Base-by-base conservation (phyloP, 2,888 invertebrate genomes). In the Acheta domesticus region DNA sequence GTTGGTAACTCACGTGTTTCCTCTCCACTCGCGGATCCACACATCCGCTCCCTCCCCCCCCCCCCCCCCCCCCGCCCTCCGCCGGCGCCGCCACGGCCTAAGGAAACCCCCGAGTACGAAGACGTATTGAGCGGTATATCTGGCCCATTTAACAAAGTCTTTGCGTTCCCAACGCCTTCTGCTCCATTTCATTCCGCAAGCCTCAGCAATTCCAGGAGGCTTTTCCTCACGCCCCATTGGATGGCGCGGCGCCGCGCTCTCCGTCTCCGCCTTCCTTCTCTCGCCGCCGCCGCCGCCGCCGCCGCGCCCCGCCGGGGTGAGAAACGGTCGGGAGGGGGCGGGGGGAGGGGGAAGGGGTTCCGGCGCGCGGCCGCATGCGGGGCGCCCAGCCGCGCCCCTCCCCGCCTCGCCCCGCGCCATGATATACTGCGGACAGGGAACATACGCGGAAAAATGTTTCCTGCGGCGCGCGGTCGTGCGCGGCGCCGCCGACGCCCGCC, bases 121-220 rank as follows among this genome's bases (percentile, higher is more conserved):
- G 62, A 62, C 62, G 62, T 62, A 62, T 62, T 62, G 62, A 62
- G 62, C 62, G 62, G 62, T 62, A 62, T 62, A 62, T 62, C 62
- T 62, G 62, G 62, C 16, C 62, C 62, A 62, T 62, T 62, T 62
- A 62, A 62, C 62, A 62, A 62, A 62, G 62, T 62, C 62, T 62
- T 62, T 62, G 62, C 62, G 62, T 5, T 62, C 62, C 62, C 62
- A 62, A 62, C 62, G 62, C 62, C 62, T 62, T 62, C 62, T 62
- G 62, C 62, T 62, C 62, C 62, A 62, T 62, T 62, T 62, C 62
- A 62, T 62, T 62, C 62, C 62, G 62, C 62, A 62, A 62, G 62
- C 62, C 62, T 62, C 62, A 62, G 62, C 62, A 62, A 62, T 62
- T 62, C 62, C 62, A 62, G 62, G 62, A 14, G 62, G 62, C 62